Evolutionary conservation across 2,113 vertebrate genomes (phyloP), one percentile per base, ranked within the genome.

Genomic region (Cochlearius cochlearius): DNA sequence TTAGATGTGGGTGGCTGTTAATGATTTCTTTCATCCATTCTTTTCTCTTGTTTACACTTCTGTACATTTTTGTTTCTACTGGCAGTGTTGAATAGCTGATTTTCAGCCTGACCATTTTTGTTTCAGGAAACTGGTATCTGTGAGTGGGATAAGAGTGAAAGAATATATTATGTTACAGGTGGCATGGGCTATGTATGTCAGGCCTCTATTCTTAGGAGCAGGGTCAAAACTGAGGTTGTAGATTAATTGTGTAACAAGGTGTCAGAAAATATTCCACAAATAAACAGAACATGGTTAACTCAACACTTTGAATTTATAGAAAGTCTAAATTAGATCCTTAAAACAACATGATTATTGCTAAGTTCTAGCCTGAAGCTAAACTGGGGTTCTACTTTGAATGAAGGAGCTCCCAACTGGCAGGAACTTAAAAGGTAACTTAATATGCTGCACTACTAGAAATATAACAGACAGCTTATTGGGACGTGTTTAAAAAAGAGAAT

Each of bases 221-320:
- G 60, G 83, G 87, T 96, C 94, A 92, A 93, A 96, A 92, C 80
- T 88, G 96, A 94, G 96, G 90, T 85, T 94, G 88, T 94, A 97
- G 96, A 97, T 97, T 98, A 98, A 98, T 98, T 98, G 90, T 98
- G 97, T 97, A 98, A 98, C 97, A 98, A 98, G 96, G 97, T 98
- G 98, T 98, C 98, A 98, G 96, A 98, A 98, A 98, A 98, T 97
- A 98, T 98, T 98, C 97, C 96, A 97, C 89, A 98, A 98, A 98
- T 98, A 99, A 99, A 98, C 98, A 98, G 92, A 95, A 92, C 86
- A 96, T 38, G 96, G 69, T 75, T 96, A 98, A 98, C 96, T 98
- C 93, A 97, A 98, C 97, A 97, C 96, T 89, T 94, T 97, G 96
- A 94, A 96, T 97, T 96, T 98, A 97, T 73, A 97, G 95, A 97